Conservation (phyloP, 2,888 invertebrate species). For the Pyralis farinalis region DNA sequence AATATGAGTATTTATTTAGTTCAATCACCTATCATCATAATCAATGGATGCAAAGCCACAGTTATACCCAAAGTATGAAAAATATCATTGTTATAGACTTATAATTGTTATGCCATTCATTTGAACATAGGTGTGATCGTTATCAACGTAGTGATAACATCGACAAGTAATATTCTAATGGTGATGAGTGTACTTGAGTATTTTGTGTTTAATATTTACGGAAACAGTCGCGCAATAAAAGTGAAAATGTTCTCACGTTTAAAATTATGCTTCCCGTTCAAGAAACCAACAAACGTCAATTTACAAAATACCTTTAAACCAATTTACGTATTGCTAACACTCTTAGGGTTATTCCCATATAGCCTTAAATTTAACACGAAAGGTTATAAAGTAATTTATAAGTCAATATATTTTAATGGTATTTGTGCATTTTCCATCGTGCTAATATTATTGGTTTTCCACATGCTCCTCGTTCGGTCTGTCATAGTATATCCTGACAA, state of each 20-base stretch:
- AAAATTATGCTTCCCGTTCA: slow-evolving; percentile 5
- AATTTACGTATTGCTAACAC: slow-evolving; percentile 22
- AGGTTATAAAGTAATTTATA: neutral
- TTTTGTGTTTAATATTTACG: neutral
- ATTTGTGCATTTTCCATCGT: slow-evolving; percentile 30
- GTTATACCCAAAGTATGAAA: neutral
- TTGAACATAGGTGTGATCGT: slow-evolving; percentile 23
- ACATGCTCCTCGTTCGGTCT: slow-evolving; percentile 38
- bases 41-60: neutral
- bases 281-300: neutral
- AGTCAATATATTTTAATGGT: slow-evolving; percentile 3
- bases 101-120: slow-evolving; percentile 21
- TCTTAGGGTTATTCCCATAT: slow-evolving; percentile 31
- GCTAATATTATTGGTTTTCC: slow-evolving; percentile 34
- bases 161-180: slow-evolving; percentile 8
- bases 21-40: neutral
- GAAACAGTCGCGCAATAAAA: neutral
- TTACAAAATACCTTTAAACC: slow-evolving; percentile 16
- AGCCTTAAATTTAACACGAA: slow-evolving; percentile 24
- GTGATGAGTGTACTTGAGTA: neutral
- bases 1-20: too few relatives aligned
- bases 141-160: slow-evolving; percentile 17
- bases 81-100: slow-evolving; percentile 15
- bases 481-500: slow-evolving; percentile 32
- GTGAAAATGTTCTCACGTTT: slow-evolving; percentile 8